These are phyloP conservation scores for Hyperopisus bebe DNA, from an alignment of 2,113 vertebrate genomes.

Conservation along the genomic window DNA sequence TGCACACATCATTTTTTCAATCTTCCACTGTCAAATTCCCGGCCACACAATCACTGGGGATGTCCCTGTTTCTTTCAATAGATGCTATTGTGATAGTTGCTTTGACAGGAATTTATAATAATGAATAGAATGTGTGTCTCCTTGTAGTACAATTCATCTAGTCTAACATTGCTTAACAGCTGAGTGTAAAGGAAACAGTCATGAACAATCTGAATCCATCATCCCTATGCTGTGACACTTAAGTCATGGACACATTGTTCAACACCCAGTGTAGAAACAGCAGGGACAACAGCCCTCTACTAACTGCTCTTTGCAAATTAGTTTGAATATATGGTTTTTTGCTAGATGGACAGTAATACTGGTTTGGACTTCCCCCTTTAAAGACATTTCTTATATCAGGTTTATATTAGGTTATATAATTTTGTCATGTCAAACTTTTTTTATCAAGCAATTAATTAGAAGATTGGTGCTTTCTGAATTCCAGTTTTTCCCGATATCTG, in stretches of 20 bases:
- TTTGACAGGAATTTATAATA: not conserved
- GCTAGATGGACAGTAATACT: not conserved
- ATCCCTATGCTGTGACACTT: not conserved
- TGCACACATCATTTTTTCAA: not conserved
- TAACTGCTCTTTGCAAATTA: not conserved
- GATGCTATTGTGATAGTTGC: not conserved
- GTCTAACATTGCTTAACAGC: not conserved
- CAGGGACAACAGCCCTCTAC: not conserved
- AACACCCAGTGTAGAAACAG: not conserved
- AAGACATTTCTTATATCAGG: not conserved
- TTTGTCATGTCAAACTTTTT: not conserved
- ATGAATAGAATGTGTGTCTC: not conserved
- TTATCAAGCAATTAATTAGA: not conserved
- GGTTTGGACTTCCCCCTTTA: not conserved
- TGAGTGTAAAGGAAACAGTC: not conserved
- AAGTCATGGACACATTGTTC: not conserved
- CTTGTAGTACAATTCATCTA: not conserved
- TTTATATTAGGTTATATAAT: not conserved
- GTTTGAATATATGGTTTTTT: not conserved
- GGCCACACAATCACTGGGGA: not conserved
- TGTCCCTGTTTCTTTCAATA: not conserved
- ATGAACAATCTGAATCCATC: not conserved
- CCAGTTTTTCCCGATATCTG: not conserved
- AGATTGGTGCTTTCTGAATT: not conserved
- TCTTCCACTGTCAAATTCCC: not conserved